Base-by-base conservation (phyloP, 2,113 vertebrate genomes). In the Guaruba guarouba region DNA sequence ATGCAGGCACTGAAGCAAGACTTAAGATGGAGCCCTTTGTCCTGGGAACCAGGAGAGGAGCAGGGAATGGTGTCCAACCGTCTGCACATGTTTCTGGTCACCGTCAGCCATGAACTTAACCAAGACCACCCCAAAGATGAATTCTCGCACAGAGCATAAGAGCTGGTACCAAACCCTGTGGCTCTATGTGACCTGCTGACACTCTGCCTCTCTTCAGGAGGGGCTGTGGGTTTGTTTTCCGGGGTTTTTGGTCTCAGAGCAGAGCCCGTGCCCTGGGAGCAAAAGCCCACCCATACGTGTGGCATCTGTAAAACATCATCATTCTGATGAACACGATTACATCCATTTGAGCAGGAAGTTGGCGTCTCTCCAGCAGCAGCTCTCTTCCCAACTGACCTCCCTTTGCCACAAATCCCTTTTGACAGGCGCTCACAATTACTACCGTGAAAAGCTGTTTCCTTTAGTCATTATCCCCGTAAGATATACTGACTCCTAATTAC, bases 401-500 rank as follows among this genome's bases (percentile, higher is more conserved):
- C 93, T 82, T 23, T 6, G 28, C 67, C 80, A 86, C 80, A 82
- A 62, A 88, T 77, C 59, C 16, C 62, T 69, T 85, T 3, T 87
- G 73, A 92, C 93, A n/a, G 92, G 18, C 24, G 8, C 83, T 84
- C 77, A 59, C 89, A 31, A 49, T 46, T 48, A 91, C 84, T 17
- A 17, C 67, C 82, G n/a, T 76, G 78, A 33, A 92, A 96, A 91
- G 69, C 82, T 91, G 84, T 71, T 70, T 90, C 74, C 77, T 81
- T 81, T 57, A 91, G n/a, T 86, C 83, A 5, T 77, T 68, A n/a
- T 75, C 33, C 64, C 92, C 8, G 5, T 88, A 92, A 82, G 95
- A 82, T 61, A 93, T 5, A 62, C 63, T 79, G 64, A 68, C 73
- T 91, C 79, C 81, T 96, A 96, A 95, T 96, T 96, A 89, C 63